These are phyloP conservation scores for Apostichopus japonicus DNA, from an alignment of 35 echinoderm and acorn worm genomes.

Conservation along the genomic window DNA sequence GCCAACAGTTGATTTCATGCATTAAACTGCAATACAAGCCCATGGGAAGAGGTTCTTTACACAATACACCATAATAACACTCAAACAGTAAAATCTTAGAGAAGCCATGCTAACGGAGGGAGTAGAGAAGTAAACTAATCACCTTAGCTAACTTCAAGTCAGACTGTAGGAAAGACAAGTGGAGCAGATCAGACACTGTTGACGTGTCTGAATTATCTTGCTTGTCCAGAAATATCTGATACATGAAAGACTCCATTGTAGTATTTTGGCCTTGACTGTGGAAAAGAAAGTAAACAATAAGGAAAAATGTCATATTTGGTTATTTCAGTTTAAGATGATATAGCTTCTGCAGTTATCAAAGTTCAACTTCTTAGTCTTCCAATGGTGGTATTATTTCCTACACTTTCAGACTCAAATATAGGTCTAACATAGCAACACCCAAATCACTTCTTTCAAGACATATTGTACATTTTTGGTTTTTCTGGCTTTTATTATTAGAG, in stretches of 20 bases:
- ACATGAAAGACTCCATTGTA: not conserved
- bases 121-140: not conserved
- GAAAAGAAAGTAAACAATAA: not conserved
- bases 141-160: slow-evolving; percentile 24
- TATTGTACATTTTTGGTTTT: too few species aligned
- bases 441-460: too few species aligned
- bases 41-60: too few species aligned
- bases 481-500: too few species aligned
- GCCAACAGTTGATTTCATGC: too few species aligned
- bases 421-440: too few species aligned
- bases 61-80: not conserved
- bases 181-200: not conserved
- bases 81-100: too few species aligned
- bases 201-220: not conserved
- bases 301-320: not conserved
- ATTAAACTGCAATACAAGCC: too few species aligned
- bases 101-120: too few species aligned
- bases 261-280: slow-evolving; percentile 5
- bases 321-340: not conserved
- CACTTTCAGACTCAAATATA: too few species aligned
- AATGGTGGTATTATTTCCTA: too few species aligned
- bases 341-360: not conserved
- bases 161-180: not conserved
- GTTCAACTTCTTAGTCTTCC: too few species aligned
- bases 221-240: slow-evolving; percentile 34